Conservation (phyloP, 2,113 vertebrate genomes). For the Lophochroa leadbeateri region DNA sequence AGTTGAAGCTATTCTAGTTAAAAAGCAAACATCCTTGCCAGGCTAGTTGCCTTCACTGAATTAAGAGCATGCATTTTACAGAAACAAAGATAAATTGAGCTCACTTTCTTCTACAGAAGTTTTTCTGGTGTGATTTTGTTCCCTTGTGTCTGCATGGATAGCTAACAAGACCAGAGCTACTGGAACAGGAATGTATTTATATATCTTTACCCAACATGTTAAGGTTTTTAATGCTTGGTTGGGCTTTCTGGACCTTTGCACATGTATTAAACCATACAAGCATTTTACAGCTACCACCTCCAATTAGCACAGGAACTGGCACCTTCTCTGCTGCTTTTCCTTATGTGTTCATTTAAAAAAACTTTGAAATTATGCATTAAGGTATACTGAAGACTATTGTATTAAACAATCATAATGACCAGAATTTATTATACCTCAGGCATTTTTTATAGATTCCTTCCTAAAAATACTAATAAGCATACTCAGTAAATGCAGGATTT, state of each 20-base stretch:
- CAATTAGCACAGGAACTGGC: neutral
- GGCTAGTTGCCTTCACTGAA: neutral
- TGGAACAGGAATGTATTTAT: neutral
- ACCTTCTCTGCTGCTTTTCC: neutral
- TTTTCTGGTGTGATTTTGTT: neutral
- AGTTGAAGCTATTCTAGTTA: neutral
- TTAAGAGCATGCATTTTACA: neutral
- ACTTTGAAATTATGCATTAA: neutral
- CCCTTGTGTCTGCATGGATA: neutral
- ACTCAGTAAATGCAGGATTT: neutral
- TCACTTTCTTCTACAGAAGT: neutral
- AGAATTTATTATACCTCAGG: neutral
- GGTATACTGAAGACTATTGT: neutral
- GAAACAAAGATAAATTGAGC: neutral
- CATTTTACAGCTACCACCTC: neutral
- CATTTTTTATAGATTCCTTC: neutral
- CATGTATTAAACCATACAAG: neutral
- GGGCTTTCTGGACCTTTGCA: neutral
- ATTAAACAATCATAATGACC: neutral
- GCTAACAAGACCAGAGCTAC: neutral
- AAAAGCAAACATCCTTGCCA: conserved; percentile 7
- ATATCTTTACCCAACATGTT: neutral
- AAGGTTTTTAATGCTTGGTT: neutral
- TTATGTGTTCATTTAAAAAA: neutral
- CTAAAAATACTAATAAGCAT: neutral